phyloP scores from a whole-genome alignment of 2,888 invertebrate genomes.

The Brachyopa scutellaris region DNA sequence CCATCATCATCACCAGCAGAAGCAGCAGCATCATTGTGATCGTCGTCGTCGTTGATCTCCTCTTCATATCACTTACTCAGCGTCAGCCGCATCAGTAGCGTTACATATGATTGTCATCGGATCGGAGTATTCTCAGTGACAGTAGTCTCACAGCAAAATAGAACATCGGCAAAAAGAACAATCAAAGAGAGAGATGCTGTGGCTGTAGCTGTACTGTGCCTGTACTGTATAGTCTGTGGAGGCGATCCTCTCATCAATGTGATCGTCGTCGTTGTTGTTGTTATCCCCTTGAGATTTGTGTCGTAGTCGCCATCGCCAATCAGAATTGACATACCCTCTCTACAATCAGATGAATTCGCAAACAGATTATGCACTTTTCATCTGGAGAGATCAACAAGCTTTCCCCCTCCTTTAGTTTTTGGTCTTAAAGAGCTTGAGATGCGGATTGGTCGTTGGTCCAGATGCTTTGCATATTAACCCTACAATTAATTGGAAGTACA shows the following conservation, averaged over 20 bases:
- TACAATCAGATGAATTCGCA: constrained; percentile 45
- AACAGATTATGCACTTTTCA: constrained; percentile 26
- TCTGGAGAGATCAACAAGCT: constrained; percentile 51
- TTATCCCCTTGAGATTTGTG: constrained; percentile 36
- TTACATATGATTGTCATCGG: constrained; percentile 46
- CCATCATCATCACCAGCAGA: constrained; percentile 63
- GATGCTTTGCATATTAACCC: constrained; percentile 3
- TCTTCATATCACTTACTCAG: constrained; percentile 46
- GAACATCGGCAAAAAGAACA: constrained; percentile 41
- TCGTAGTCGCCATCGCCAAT: constrained; percentile 57
- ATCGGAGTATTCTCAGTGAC: constrained; percentile 41
- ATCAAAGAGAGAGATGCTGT: constrained; percentile 52
- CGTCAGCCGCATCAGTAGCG: constrained; percentile 41
- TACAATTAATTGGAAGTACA: constrained; percentile 14
- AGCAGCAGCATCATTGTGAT: constrained; percentile 60
- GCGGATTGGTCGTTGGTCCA: constrained; percentile 44
- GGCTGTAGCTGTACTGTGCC: too few relatives aligned
- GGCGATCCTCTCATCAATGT: constrained; percentile 40
- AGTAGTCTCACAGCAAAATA: constrained; percentile 40
- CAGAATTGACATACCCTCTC: constrained; percentile 67
- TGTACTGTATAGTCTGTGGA: too few relatives aligned
- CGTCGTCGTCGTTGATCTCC: constrained; percentile 38
- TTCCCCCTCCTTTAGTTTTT: constrained; percentile 21
- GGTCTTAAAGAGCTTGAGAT: constrained; percentile 30
- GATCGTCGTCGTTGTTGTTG: constrained; percentile 18